These are phyloP conservation scores for Neosilurus hyrtlii DNA, from an alignment of 2,797 vertebrate species.

Conservation along the genomic window DNA sequence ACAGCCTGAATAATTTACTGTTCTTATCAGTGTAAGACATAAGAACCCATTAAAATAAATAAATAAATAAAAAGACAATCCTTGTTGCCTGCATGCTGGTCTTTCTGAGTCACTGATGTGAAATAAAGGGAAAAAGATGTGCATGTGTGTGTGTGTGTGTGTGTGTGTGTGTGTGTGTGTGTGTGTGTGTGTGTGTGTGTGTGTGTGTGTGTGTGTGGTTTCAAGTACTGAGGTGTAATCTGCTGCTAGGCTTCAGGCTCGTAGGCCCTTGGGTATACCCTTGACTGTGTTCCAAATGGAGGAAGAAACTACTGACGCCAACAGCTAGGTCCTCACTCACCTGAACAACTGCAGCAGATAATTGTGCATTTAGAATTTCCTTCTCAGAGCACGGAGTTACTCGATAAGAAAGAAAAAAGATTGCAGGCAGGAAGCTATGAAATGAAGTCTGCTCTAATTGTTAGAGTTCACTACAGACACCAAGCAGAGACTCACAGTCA, in stretches of 20 bases:
- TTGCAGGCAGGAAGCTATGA: neutral
- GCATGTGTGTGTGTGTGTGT: neutral
- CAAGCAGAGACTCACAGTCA: neutral
- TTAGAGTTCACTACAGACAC: neutral
- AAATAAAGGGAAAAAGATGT: neutral
- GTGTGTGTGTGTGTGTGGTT: neutral
- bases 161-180: neutral
- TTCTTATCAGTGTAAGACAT: neutral
- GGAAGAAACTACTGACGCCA: conserved; percentile 6
- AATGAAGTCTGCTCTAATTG: neutral
- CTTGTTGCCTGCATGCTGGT: neutral
- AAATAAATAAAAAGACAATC: neutral
- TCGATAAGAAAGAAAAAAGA: neutral
- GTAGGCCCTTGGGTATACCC: neutral
- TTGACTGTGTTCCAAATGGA: neutral
- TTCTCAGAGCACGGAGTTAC: neutral
- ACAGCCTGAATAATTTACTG: neutral
- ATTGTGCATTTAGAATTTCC: neutral
- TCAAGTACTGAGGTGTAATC: conserved; percentile 1
- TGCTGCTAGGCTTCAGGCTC: neutral
- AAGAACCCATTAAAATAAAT: neutral
- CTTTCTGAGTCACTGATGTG: neutral
- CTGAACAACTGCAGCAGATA: neutral
- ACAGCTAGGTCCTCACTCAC: neutral
- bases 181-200: neutral